Conservation (phyloP, 2,113 vertebrate genomes). For the Dissostichus mawsoni region DNA sequence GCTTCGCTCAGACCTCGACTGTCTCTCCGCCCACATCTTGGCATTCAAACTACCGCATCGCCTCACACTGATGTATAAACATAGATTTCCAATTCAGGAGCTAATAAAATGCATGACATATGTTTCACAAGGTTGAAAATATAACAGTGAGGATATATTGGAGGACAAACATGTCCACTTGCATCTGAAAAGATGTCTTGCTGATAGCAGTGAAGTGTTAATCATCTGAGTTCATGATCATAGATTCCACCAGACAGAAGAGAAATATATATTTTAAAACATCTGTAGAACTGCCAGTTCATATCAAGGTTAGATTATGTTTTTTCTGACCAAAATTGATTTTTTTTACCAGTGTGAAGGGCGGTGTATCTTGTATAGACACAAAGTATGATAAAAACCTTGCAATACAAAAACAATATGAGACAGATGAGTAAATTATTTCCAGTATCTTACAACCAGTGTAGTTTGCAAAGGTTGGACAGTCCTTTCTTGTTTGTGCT, state of each 20-base stretch:
- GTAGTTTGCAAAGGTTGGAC: background rate
- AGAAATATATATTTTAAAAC: background rate
- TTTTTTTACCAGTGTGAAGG: background rate
- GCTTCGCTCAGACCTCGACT: constrained; percentile 9
- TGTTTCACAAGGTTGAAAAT: background rate
- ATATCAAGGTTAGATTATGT: background rate
- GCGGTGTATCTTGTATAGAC: background rate
- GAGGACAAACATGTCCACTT: background rate
- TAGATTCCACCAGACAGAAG: background rate
- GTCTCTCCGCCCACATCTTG: constrained; percentile 23
- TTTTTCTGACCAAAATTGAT: background rate
- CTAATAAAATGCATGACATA: constrained; percentile 1
- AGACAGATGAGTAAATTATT: background rate
- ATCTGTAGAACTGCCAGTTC: constrained; percentile 1
- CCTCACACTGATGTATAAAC: constrained; percentile 26
- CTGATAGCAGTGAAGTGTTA: background rate
- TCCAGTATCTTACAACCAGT: background rate
- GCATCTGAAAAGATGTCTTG: background rate
- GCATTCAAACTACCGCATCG: constrained; percentile 16
- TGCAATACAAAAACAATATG: too few species aligned
- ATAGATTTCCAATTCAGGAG: constrained; percentile 4
- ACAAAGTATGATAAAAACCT: background rate
- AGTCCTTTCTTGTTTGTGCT: constrained; percentile 15
- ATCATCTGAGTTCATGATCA: background rate
- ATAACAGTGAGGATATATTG: background rate